Evolutionary conservation across 2,113 vertebrate genomes (phyloP), one percentile per base, ranked within the genome.

Genomic region (Seriola dumerili): DNA sequence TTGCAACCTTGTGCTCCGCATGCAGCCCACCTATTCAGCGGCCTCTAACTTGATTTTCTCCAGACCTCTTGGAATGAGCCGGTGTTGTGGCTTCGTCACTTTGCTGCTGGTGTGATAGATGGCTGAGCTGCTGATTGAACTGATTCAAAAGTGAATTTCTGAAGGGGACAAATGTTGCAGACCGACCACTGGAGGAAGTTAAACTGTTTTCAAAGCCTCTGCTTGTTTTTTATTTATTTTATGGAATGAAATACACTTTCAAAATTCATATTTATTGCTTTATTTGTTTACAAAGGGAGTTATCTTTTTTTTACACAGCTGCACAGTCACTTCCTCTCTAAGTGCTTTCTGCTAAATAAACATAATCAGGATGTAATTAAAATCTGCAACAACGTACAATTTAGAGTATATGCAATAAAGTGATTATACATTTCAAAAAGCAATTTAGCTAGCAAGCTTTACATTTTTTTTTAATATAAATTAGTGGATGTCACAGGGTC

Each of bases 101-200:
- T 78, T 81, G 71, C 79, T 10, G 52, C 75, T 5, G 72, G 4
- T 29, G 77, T 93, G 90, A 91, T 83, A 76, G 87, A 91, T 89
- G 81, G 65, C 63, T 0, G 5, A 23, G 81, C 85, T 44, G 69
- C 83, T 84, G 84, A 92, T 90, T 82, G 82, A 91, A 89, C 71
- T 13, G 83, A 90, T 88, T 86, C 85, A 75, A 61, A 86, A 72
- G 68, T 74, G 54, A 38, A 72, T 48, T 85, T 82, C 54, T 86
- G 78, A 81, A 87, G 48, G 73, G 80, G 62, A 89, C 76, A 86
- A 88, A 92, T 81, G 78, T 10, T 66, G 44, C 68, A 58, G 40
- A 73, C 46, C 4, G 14, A 65, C 80, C 65, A n/a, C 10, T 42
- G 73, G 23, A 76, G 54, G 29, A 66, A 76, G 34, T 78, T 65